Evolutionary conservation across 2,888 invertebrate genomes (phyloP).

Genomic region (Leptinotarsa peninsularis): DNA sequence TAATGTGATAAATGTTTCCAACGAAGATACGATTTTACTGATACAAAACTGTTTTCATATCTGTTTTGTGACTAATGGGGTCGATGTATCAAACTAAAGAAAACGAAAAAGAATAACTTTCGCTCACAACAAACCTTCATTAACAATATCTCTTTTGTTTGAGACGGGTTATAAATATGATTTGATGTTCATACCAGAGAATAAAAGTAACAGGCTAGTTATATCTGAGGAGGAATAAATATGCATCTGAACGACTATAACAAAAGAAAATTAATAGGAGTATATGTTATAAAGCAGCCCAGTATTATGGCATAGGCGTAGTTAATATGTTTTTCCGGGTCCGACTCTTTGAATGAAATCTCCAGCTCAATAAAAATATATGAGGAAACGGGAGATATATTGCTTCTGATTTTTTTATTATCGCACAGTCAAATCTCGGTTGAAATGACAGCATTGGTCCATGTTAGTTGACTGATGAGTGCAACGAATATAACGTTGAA

Average conservation of each 20-base stretch:
- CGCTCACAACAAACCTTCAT: slow-evolving; percentile 12
- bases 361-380: too few species aligned
- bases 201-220: slow-evolving; percentile 2
- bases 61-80: neutral
- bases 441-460: too few species aligned
- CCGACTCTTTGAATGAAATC: too few species aligned
- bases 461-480: too few species aligned
- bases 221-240: slow-evolving; percentile 40
- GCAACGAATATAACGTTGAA: too few species aligned
- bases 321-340: neutral
- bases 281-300: slow-evolving; percentile 51
- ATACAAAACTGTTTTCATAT: neutral
- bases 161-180: slow-evolving; percentile 27
- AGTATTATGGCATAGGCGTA: neutral
- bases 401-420: too few species aligned
- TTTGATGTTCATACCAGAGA: slow-evolving; percentile 21
- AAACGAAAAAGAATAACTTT: neutral
- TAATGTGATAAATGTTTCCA: too few species aligned
- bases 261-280: slow-evolving; percentile 57
- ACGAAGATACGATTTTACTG: too few species aligned
- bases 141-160: slow-evolving; percentile 19
- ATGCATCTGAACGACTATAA: slow-evolving; percentile 48
- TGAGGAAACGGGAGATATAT: too few species aligned
- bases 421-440: too few species aligned
- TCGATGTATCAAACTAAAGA: neutral